Percentiles rank a stretch among this genome's conserved stretches.
phyloP scores from a whole-genome alignment of 53 echinoderm and acorn worm species.

The Antedon mediterranea region DNA sequence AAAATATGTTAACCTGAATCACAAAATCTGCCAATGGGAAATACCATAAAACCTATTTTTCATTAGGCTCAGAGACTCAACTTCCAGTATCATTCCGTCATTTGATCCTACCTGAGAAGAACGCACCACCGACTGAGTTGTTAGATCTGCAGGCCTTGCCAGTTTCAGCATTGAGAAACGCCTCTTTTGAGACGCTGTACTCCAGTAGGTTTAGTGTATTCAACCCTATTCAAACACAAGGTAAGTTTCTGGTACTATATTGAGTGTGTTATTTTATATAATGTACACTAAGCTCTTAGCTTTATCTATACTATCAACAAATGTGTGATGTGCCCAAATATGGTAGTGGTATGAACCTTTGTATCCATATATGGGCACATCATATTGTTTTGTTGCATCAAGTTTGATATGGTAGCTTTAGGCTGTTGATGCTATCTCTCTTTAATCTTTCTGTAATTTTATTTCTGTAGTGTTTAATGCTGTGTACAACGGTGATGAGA shows the following conservation, averaged over 20 bases:
- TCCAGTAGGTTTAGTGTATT: constrained; percentile 90
- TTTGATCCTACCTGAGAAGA: constrained; percentile 96
- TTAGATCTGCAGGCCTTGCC: constrained; percentile 91
- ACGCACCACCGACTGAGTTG: constrained; percentile 89
- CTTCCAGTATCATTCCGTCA: constrained; percentile 99
- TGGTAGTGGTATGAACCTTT: too few relatives aligned
- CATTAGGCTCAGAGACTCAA: constrained; percentile 89
- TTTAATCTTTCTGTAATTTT: background rate
- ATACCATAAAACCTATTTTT: too few relatives aligned
- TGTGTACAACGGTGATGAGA: constrained; percentile 96
- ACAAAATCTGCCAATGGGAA: too few relatives aligned
- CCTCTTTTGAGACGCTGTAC: constrained; percentile 77
- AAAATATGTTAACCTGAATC: too few relatives aligned
- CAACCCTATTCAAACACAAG: constrained; percentile 98
- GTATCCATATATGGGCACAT: too few relatives aligned
- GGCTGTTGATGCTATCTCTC: too few relatives aligned
- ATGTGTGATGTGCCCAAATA: too few relatives aligned
- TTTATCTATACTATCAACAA: too few relatives aligned
- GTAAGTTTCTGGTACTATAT: constrained; percentile 23
- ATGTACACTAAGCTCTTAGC: too few relatives aligned
- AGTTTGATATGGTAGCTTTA: too few relatives aligned
- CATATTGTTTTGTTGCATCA: too few relatives aligned
- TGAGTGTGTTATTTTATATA: too few relatives aligned
- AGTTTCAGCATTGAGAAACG: constrained; percentile 82
- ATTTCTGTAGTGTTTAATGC: constrained; percentile 72